Evolutionary conservation across 1,140 invertebrate genomes (phyloP).

Genomic region (Metopolophium dirhodum): DNA sequence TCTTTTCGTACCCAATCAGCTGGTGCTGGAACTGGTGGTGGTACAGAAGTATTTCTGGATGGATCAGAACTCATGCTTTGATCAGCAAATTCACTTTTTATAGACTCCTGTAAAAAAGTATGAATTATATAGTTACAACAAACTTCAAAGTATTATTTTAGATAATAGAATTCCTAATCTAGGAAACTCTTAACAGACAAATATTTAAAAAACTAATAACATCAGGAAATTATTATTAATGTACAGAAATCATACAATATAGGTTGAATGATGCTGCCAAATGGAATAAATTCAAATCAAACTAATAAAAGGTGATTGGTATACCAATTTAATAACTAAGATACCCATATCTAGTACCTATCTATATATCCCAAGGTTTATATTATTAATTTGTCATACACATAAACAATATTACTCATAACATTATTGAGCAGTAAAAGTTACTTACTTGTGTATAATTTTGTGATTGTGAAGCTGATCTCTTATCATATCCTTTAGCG

Average conservation of each 20-base stretch:
- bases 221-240: background rate
- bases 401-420: background rate
- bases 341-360: too few relatives aligned
- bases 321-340: background rate
- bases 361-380: too few relatives aligned
- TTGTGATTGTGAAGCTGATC: slow-evolving; percentile 31
- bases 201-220: background rate
- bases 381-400: too few relatives aligned
- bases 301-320: background rate
- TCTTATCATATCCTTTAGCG: slow-evolving; percentile 64
- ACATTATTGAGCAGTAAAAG: slow-evolving; percentile 3
- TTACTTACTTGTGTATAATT: slow-evolving; percentile 43
- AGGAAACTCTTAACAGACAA: background rate
- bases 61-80: slow-evolving; percentile 64
- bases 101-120: slow-evolving; percentile 63
- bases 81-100: slow-evolving; percentile 62
- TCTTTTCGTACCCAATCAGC: slow-evolving; percentile 85
- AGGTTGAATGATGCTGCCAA: background rate
- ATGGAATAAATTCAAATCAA: background rate
- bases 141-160: background rate
- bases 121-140: background rate
- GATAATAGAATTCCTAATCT: background rate
- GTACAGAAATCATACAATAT: background rate
- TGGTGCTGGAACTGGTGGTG: slow-evolving; percentile 67
- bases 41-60: slow-evolving; percentile 60